Evolutionary conservation across 2,797 vertebrate species (phyloP).

Genomic region (Champsocephalus gunnari): DNA sequence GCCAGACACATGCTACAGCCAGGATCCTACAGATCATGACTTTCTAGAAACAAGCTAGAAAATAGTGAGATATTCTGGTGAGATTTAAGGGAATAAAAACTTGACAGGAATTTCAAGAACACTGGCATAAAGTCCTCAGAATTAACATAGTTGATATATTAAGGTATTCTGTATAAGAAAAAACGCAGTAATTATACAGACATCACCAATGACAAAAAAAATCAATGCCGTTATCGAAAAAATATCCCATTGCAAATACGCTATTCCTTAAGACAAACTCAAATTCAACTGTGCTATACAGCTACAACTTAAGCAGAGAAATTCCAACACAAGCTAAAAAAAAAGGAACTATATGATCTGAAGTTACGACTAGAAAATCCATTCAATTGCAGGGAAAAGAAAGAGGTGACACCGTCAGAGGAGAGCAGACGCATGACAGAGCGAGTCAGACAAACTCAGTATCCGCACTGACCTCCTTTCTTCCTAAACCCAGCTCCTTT

Average conservation of each 20-base stretch:
- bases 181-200: too few species aligned
- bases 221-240: too few species aligned
- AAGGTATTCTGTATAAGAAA: too few species aligned
- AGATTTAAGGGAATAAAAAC: background rate
- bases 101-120: background rate
- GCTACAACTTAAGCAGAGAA: background rate
- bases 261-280: too few species aligned
- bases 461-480: background rate
- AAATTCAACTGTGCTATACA: background rate
- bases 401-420: slow-evolving; percentile 22
- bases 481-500: slow-evolving; percentile 10
- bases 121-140: background rate
- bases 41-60: background rate
- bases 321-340: background rate
- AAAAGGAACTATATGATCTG: background rate
- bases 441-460: slow-evolving; percentile 1
- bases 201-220: too few species aligned
- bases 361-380: slow-evolving; percentile 13
- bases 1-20: background rate
- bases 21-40: background rate
- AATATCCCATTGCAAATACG: too few species aligned
- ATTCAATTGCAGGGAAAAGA: slow-evolving; percentile 17
- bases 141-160: too few species aligned
- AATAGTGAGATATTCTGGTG: background rate
- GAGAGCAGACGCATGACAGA: slow-evolving; percentile 19